These are phyloP conservation scores for Sebastes iracundus DNA, from an alignment of 2,797 vertebrate species.

Conservation along the genomic window DNA sequence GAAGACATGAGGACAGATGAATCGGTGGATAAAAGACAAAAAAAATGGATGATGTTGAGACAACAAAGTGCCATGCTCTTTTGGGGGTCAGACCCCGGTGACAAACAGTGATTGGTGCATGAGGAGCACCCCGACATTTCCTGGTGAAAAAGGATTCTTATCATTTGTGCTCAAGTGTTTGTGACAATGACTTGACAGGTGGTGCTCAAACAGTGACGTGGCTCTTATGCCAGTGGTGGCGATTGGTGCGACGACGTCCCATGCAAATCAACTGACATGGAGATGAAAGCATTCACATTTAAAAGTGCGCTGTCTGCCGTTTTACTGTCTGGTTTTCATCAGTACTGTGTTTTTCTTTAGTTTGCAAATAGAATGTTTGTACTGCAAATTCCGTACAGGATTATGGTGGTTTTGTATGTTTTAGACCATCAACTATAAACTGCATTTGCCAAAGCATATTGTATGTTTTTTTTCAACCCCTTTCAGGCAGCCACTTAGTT, in stretches of 20 bases:
- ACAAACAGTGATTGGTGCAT: conserved; percentile 54
- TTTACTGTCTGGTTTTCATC: conserved; percentile 88
- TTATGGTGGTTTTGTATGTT: neutral
- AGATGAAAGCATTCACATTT: conserved; percentile 42
- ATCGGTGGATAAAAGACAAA: conserved; percentile 3
- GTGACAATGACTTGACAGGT: conserved; percentile 40
- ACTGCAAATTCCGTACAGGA: neutral
- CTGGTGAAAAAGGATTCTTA: conserved; percentile 13
- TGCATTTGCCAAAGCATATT: neutral
- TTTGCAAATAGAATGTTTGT: neutral
- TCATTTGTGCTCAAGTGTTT: conserved; percentile 43
- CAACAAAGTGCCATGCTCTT: conserved; percentile 49
- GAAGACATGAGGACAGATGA: conserved; percentile 28
- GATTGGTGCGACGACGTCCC: conserved; percentile 60
- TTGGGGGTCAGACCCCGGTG: conserved; percentile 24
- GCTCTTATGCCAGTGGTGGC: conserved; percentile 17
- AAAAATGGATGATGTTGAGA: conserved; percentile 29
- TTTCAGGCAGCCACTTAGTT: neutral
- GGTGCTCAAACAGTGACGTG: conserved; percentile 47
- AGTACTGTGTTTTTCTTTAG: too few relatives aligned
- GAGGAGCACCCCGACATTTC: conserved; percentile 21
- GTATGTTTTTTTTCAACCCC: neutral
- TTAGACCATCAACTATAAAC: neutral
- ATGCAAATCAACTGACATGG: conserved; percentile 78
- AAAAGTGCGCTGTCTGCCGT: conserved; percentile 21